Conservation (phyloP, 2,888 invertebrate genomes). For the Agrilus cyanescens region DNA sequence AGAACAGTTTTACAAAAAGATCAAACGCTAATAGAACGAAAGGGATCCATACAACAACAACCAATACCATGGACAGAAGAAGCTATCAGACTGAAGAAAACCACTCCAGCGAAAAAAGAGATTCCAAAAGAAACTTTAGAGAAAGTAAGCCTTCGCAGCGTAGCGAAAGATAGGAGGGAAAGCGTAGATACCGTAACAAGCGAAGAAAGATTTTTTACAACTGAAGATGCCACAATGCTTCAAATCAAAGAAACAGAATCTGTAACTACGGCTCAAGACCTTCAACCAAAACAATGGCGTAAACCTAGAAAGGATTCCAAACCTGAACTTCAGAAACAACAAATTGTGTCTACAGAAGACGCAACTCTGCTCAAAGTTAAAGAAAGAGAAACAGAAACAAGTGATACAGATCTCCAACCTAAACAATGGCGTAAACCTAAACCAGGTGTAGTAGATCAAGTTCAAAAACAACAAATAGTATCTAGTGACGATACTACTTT, state of each 20-base stretch:
- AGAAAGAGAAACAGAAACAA: slow-evolving; percentile 3
- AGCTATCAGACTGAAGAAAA: slow-evolving; percentile 38
- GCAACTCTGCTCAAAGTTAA: neutral
- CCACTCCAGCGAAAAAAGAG: slow-evolving; percentile 29
- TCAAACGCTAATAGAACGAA: slow-evolving; percentile 14
- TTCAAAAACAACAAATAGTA: too few species aligned
- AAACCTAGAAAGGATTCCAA: neutral
- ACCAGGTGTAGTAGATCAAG: slow-evolving; percentile 5
- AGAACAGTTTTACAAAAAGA: slow-evolving; percentile 22
- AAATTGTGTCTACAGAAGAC: neutral
- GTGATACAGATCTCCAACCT: slow-evolving; percentile 5
- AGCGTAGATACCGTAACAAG: slow-evolving; percentile 1
- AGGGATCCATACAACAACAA: slow-evolving; percentile 12
- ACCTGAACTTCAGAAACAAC: neutral
- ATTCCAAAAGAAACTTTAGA: slow-evolving; percentile 32
- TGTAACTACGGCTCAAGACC: slow-evolving; percentile 4
- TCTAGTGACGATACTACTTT: slow-evolving; percentile 5
- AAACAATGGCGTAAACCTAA: slow-evolving; percentile 14
- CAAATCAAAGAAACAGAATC: slow-evolving; percentile 19
- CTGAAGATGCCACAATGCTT: slow-evolving; percentile 5
- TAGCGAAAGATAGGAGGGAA: slow-evolving; percentile 20
- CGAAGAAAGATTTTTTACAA: neutral
- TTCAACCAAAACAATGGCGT: neutral
- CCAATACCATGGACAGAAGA: slow-evolving; percentile 47
- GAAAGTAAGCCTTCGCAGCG: slow-evolving; percentile 42